A percentile compares a stretch with the other conserved stretches of the same genome.
phyloP scores from a whole-genome alignment of 1,140 invertebrate species.

The Cyrtorhinus lividipennis region DNA sequence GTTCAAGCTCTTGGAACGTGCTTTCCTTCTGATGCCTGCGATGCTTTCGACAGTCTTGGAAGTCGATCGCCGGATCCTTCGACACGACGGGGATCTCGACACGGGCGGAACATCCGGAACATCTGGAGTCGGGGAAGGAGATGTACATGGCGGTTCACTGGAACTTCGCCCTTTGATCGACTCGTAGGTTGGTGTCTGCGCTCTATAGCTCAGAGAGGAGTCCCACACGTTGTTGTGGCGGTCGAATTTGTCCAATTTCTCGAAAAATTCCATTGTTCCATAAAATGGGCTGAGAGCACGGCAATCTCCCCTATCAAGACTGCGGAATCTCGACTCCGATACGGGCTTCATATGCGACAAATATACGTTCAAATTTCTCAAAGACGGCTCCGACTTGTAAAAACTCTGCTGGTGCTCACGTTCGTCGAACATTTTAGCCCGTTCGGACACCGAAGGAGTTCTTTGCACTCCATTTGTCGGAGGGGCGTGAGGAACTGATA shows the following conservation, averaged over 20 bases:
- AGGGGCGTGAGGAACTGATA: conserved; percentile 27
- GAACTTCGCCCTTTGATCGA: conserved; percentile 32
- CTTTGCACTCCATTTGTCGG: conserved; percentile 25
- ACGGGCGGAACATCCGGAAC: conserved; percentile 31
- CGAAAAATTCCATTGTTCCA: conserved; percentile 29
- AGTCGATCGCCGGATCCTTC: conserved; percentile 40
- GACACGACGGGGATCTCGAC: conserved; percentile 44
- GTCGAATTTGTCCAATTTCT: conserved; percentile 32
- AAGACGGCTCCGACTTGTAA: conserved; percentile 36
- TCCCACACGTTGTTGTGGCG: conserved; percentile 28
- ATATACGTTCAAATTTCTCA: conserved; percentile 43
- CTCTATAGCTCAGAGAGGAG: conserved; percentile 5
- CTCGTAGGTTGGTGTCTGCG: conserved; percentile 28
- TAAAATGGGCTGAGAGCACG: conserved; percentile 32
- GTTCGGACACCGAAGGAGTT: conserved; percentile 42
- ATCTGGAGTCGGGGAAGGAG: conserved; percentile 18
- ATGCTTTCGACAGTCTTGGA: conserved; percentile 29
- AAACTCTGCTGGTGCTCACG: conserved; percentile 16
- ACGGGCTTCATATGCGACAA: conserved; percentile 52
- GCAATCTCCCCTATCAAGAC: conserved; percentile 39
- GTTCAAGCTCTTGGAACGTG: conserved; percentile 43
- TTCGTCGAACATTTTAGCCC: conserved; percentile 39
- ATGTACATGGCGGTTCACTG: conserved; percentile 32
- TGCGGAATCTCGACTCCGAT: conserved; percentile 51
- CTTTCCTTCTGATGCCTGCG: conserved; percentile 28